These are phyloP conservation scores for Phrynocephalus forsythii DNA, from an alignment of 2,797 vertebrate genomes.

Conservation along the genomic window DNA sequence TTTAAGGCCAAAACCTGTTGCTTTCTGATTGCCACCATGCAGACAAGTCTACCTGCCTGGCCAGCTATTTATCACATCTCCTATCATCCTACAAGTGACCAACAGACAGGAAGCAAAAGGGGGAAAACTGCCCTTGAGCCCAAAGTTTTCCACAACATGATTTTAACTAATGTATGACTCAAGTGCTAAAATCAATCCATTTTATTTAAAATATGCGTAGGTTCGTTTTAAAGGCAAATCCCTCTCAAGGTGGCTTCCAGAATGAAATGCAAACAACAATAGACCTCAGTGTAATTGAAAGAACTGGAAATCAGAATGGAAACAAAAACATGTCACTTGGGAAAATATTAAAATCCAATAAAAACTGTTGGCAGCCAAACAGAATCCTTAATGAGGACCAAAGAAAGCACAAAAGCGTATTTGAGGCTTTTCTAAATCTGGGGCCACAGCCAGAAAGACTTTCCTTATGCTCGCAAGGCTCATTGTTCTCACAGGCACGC, in stretches of 20 bases:
- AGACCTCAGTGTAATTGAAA: background rate
- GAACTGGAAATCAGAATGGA: background rate
- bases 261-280: background rate
- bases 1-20: too few relatives aligned
- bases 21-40: too few relatives aligned
- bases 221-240: background rate
- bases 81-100: too few relatives aligned
- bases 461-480: background rate
- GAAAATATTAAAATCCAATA: background rate
- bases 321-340: background rate
- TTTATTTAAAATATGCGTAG: background rate
- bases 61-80: too few relatives aligned
- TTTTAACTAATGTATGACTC: background rate
- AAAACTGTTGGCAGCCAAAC: background rate
- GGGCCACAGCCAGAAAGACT: background rate
- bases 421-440: background rate
- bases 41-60: too few relatives aligned
- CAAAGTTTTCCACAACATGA: background rate
- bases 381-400: background rate
- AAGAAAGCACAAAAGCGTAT: background rate
- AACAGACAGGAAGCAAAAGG: too few relatives aligned
- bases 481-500: background rate
- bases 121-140: too few relatives aligned
- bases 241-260: background rate
- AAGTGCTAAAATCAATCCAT: background rate